A percentile compares a stretch with the other conserved stretches of the same genome.
phyloP scores from a whole-genome alignment of 2,113 vertebrate species.

The Channa maculata region DNA sequence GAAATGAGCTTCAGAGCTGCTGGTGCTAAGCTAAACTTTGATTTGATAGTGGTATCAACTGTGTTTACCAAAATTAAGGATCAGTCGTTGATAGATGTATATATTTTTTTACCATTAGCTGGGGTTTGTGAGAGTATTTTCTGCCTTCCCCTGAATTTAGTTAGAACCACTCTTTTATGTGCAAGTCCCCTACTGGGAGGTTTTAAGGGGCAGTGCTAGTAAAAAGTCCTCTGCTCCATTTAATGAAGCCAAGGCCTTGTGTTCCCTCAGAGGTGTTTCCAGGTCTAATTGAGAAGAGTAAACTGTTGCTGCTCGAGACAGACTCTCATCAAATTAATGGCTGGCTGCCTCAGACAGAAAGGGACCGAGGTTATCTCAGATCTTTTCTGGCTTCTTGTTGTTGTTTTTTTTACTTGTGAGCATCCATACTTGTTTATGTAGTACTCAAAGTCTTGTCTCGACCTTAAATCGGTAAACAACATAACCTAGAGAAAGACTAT shows the following conservation, averaged over 20 bases:
- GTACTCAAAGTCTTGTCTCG: slow-evolving; percentile 23
- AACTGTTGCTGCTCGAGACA: slow-evolving; percentile 45
- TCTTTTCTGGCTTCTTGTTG: slow-evolving; percentile 16
- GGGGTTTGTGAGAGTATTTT: slow-evolving; percentile 24
- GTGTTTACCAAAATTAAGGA: not conserved
- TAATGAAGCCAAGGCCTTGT: slow-evolving; percentile 72
- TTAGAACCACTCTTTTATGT: slow-evolving; percentile 33
- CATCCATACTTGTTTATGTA: slow-evolving; percentile 33
- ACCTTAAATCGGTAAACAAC: slow-evolving; percentile 64
- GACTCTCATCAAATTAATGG: slow-evolving; percentile 49
- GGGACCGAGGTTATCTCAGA: slow-evolving; percentile 32
- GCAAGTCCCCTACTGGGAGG: slow-evolving; percentile 45
- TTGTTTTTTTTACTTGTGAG: slow-evolving; percentile 12
- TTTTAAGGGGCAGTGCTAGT: slow-evolving; percentile 59
- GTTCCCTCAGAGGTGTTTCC: slow-evolving; percentile 59
- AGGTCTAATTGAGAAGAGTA: slow-evolving; percentile 65
- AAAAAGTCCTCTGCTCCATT: slow-evolving; percentile 58
- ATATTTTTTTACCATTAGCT: slow-evolving; percentile 19
- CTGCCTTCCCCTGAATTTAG: slow-evolving; percentile 40
- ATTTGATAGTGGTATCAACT: not conserved
- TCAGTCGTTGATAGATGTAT: slow-evolving; percentile 8
- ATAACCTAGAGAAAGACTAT: slow-evolving; percentile 49
- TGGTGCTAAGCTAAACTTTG: no score
- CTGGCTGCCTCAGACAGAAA: slow-evolving; percentile 30
- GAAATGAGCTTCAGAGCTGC: no score